Evolutionary conservation across 2,113 vertebrate species (phyloP).

Genomic region (Calypte anna): DNA sequence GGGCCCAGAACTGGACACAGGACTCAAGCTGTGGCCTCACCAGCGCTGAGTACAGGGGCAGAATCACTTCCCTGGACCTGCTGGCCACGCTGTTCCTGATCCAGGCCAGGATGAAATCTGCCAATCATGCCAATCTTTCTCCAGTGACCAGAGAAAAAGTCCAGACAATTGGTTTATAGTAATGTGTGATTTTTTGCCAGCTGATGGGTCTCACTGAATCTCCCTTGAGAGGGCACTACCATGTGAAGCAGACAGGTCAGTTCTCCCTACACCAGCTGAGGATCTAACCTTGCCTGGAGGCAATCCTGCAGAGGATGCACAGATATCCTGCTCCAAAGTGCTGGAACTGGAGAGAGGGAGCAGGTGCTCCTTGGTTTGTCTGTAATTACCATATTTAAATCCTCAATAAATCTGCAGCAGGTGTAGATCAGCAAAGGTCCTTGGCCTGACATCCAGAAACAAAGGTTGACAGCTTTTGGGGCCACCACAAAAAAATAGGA

Average conservation of each 20-base stretch:
- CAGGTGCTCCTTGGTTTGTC: neutral
- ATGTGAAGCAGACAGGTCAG: neutral
- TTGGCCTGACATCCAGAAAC: neutral
- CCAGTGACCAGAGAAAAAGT: neutral
- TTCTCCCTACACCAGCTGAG: rapidly evolving
- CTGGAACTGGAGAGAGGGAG: neutral
- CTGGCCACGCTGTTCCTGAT: too few species aligned
- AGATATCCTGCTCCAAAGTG: neutral
- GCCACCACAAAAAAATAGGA: neutral
- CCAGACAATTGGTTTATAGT: neutral
- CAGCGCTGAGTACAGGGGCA: too few species aligned
- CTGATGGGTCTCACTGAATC: neutral
- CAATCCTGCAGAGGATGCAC: neutral
- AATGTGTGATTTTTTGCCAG: neutral
- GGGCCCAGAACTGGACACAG: too few species aligned
- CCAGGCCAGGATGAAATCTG: too few species aligned
- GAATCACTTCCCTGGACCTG: too few species aligned
- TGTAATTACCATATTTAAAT: neutral
- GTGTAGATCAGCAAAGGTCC: neutral
- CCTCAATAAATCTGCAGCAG: neutral
- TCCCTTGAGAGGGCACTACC: neutral
- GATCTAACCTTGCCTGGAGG: neutral
- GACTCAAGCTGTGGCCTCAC: too few species aligned
- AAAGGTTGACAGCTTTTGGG: neutral
- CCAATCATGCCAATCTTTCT: neutral